Percentiles rank a stretch among this genome's conserved stretches.
Conservation (phyloP, 2,797 vertebrate genomes). For the Cuniculus paca region DNA sequence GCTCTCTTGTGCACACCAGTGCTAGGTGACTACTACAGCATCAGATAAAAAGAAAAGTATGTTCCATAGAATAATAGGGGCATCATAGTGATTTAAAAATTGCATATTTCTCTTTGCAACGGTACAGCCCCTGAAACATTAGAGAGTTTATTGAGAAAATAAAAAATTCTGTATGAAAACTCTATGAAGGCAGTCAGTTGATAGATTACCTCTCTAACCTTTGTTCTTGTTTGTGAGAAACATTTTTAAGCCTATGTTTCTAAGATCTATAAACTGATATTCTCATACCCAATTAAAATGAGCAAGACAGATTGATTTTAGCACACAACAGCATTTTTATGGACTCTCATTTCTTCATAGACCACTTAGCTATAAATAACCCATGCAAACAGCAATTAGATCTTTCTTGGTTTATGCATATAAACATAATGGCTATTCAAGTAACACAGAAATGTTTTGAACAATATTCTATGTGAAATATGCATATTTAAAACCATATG, state of each 20-base stretch:
- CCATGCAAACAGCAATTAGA: constrained; percentile 76
- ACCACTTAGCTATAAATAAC: constrained; percentile 83
- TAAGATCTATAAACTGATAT: constrained; percentile 67
- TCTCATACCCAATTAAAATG: constrained; percentile 75
- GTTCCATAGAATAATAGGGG: not conserved
- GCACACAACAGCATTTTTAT: constrained; percentile 79
- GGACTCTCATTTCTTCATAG: constrained; percentile 77
- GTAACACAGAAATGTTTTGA: constrained; percentile 68
- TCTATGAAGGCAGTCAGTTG: not conserved
- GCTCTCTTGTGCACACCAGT: too few relatives aligned
- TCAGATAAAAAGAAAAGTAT: not conserved
- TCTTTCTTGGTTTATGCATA: constrained; percentile 74
- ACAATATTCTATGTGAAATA: constrained; percentile 65
- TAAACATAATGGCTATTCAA: constrained; percentile 62
- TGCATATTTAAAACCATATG: constrained; percentile 51
- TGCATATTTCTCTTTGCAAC: not conserved
- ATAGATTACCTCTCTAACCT: constrained; percentile 8
- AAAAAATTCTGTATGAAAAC: not conserved
- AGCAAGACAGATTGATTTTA: constrained; percentile 82
- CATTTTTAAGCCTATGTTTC: constrained; percentile 55
- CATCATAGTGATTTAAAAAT: not conserved
- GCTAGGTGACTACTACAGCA: not conserved
- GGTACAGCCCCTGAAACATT: not conserved
- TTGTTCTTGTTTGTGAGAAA: constrained; percentile 61
- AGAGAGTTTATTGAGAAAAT: not conserved